Evolutionary conservation across 2,797 vertebrate species (phyloP).

Genomic region (Pterois miles): DNA sequence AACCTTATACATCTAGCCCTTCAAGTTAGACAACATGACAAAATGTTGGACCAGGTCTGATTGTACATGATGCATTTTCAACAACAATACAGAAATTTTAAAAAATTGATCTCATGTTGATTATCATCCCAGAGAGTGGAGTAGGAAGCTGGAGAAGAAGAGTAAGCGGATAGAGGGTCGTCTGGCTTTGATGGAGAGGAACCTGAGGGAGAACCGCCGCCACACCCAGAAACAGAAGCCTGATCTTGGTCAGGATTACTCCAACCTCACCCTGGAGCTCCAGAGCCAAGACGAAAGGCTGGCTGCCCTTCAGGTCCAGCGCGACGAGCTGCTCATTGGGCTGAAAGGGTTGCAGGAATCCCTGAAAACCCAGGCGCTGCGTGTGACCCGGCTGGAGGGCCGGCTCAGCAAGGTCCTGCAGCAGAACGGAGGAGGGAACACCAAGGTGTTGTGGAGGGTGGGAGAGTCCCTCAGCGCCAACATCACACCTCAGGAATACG

Average conservation of each 20-base stretch:
- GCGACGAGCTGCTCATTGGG: conserved; percentile 55
- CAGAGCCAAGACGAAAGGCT: conserved; percentile 59
- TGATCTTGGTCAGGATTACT: conserved; percentile 31
- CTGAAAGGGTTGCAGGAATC: conserved; percentile 43
- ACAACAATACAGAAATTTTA: background rate
- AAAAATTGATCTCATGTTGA: background rate
- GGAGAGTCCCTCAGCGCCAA: background rate
- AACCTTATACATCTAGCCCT: background rate
- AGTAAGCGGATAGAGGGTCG: conserved; percentile 66
- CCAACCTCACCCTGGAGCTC: conserved; percentile 67
- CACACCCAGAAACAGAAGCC: conserved; percentile 45
- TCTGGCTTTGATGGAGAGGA: conserved; percentile 69
- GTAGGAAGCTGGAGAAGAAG: conserved; percentile 71
- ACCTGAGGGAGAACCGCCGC: conserved; percentile 44
- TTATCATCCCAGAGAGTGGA: conserved; percentile 54
- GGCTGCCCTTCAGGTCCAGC: conserved; percentile 56
- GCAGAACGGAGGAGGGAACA: conserved; percentile 26
- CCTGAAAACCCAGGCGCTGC: conserved; percentile 59
- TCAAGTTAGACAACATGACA: background rate
- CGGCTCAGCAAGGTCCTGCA: conserved; percentile 6
- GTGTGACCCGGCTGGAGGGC: conserved; percentile 63
- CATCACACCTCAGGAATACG: conserved; percentile 29
- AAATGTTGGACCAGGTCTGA: background rate
- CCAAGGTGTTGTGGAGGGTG: background rate
- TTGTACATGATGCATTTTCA: background rate